phyloP scores from a whole-genome alignment of 1,140 invertebrate species.

The Episyrphus balteatus region DNA sequence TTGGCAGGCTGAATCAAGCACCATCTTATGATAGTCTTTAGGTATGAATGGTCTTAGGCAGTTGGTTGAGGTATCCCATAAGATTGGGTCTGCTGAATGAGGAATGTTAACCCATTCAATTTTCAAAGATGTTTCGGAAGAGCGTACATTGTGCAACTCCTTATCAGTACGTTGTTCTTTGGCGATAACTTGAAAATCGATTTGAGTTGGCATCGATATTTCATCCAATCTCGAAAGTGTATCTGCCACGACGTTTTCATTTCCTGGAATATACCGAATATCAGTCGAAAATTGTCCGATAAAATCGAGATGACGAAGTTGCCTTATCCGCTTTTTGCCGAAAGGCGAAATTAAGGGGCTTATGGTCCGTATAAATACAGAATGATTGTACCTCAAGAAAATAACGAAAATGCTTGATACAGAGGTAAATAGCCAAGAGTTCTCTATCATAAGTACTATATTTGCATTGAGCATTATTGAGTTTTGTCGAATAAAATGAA shows the following conservation, averaged over 20 bases:
- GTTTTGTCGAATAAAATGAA: background rate
- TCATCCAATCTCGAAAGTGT: slow-evolving; percentile 19
- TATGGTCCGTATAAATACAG: slow-evolving; percentile 34
- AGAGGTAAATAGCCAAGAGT: slow-evolving; percentile 23
- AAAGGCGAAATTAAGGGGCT: slow-evolving; percentile 19
- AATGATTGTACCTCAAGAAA: slow-evolving; percentile 24
- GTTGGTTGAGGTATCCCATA: no score
- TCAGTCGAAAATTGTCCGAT: slow-evolving; percentile 33
- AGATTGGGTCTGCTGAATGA: background rate
- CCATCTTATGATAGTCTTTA: background rate
- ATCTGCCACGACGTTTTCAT: slow-evolving; percentile 28
- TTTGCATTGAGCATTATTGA: slow-evolving; percentile 1
- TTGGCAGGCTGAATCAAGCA: slow-evolving; percentile 8
- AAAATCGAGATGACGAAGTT: slow-evolving; percentile 26
- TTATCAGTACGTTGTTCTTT: slow-evolving; percentile 12
- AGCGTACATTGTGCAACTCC: slow-evolving; percentile 7
- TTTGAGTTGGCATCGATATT: slow-evolving; percentile 3
- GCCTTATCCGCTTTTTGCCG: slow-evolving; percentile 14
- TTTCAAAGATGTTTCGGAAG: no score
- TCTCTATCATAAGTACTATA: slow-evolving; percentile 25
- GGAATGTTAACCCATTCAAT: background rate
- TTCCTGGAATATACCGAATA: slow-evolving; percentile 30
- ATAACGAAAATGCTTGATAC: slow-evolving; percentile 3
- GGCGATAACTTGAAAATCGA: slow-evolving; percentile 11
- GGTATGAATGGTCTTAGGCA: background rate